Evolutionary conservation across 2,113 vertebrate genomes (phyloP), one percentile per base, ranked within the genome.

Genomic region (Ochotona curzoniae): DNA sequence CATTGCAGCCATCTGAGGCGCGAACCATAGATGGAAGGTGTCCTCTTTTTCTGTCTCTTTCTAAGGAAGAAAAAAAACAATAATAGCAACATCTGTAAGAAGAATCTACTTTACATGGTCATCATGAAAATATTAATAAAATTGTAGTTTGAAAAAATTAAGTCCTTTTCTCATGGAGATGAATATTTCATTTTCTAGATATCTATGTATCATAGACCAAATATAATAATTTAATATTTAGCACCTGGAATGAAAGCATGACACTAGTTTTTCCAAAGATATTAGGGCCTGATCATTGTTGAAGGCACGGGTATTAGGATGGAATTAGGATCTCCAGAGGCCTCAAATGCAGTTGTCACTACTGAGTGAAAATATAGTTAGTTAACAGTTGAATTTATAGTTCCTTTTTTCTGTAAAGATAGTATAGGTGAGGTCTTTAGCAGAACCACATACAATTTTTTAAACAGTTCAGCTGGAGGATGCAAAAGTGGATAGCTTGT

Each of bases 81-180:
- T 76, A 67, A 80, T 1, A 92, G 38, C 67, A 83, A 92, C 90
- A 80, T 64, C 80, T 91, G 21, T 92, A 79, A 66, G 73, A 49
- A 76, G 47, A n/a, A 51, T 74, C n/a, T 51, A 15, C 26, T 91
- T 83, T 85, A 30, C 44, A 30, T 38, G n/a, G 87, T 80, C 30
- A 71, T 83, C 11, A 44, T 81, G 61, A 57, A 47, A 63, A 18
- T 54, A 91, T 74, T 95, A 60, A 93, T 81, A 30, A 87, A 87
- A 84, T 69, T 26, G 6, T 78, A 79, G 83, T 89, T 83, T 57
- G 73, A 87, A 91, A 93, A 90, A 95, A 85, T 79, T 32, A 5
- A 49, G n/a, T 92, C 25, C 94, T 23, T 57, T 91, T 84, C 35
- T 49, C 75, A 15, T 30, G 60, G 82, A 51, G 14, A 26, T 84